Base-by-base conservation (phyloP, 2,113 vertebrate genomes). In the Brachionichthys hirsutus region DNA sequence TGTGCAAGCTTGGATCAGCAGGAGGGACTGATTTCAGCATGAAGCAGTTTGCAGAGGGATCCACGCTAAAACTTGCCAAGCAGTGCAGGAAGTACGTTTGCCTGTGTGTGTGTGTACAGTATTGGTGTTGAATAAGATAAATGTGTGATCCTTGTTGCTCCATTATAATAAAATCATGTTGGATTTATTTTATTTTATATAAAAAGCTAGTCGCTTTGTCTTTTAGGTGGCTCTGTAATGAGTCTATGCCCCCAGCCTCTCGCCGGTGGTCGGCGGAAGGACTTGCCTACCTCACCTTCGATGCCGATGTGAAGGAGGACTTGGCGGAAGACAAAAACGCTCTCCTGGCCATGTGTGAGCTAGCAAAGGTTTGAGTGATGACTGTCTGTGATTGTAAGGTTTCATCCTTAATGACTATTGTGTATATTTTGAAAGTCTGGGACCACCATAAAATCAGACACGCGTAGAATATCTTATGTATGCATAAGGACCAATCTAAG, bases 1-100 rank as follows among this genome's bases (percentile, higher is more conserved):
- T 99, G 84, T 99, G 97, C 80, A 98, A 98, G 77, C 92, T 99
- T 36, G 96, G 97, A 14, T 98, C 96, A 0, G 97, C 97, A 0
- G 97, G 97, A 16, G 97, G 97, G 48, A 98, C 95, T 0, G 97
- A 99, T 83, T 98, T 97, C 73, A 99, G 97, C 92, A 97, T 99
- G 97, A 99, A 98, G 87, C 97, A 98, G 88, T 99, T 99, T 90
- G 97, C 97, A 0, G 97, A 98, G 73, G 97, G 97, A 67, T 99
- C 97, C 38, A 98, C 95, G 0, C 91, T 95, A 73, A 98, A 95
- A 50, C 77, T 99, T 38, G 95, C 97, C 82, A 98, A 96, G 82
- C 97, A 98, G 83, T 98, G 97, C 87, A 93, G 95, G 63, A 99
- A 98, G 97, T 98, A 89, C 84, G 96, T 17, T 22, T 30, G 4